Evolutionary conservation across 2,888 invertebrate genomes (phyloP), one percentile per base, ranked within the genome.

Genomic region (Lymantria monacha): DNA sequence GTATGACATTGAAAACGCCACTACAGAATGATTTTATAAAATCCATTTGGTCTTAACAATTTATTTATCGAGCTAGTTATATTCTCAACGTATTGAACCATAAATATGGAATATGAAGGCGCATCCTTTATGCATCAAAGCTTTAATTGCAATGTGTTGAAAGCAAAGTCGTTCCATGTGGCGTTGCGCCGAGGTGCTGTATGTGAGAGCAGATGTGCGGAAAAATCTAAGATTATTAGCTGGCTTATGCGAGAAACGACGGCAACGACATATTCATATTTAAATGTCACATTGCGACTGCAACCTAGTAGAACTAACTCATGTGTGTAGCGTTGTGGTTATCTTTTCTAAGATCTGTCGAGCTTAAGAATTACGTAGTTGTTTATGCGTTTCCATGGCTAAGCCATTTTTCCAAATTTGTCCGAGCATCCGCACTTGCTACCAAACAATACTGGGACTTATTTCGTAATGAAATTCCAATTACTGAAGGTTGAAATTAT

Each of bases 181-280:
- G 61, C 57, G 61, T 53, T 58, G 57, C 51, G 48, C 38, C 50
- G 51, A 57, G 61, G 57, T 53, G 51, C 48, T 44, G 61, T 70
- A 58, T 57, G 53, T 60, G 71, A 53, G 71, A 58, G 72, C 87
- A 85, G 82, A 79, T 81, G 89, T 69, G 87, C 82, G 84, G 87
- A 90, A 90, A 87, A 89, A 88, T 88, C 83, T 71, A 61, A 82
- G 78, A 81, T 88, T 88, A 90, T 88, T 87, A 89, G 78, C 76
- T 59, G 72, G 65, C 73, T 76, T 69, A 63, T 66, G 60, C 60
- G 72, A 69, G 76, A 70, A 72, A 77, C 69, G 56, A 66, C 66
- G 66, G 60, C 71, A 72, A 73, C 80, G 85, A 83, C 83, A 83
- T 79, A 87, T 88, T 90, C 89, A 88, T 87, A 89, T 90, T 88